Base-by-base conservation (phyloP, 2,888 invertebrate species). In the Opisthograptis luteolata region DNA sequence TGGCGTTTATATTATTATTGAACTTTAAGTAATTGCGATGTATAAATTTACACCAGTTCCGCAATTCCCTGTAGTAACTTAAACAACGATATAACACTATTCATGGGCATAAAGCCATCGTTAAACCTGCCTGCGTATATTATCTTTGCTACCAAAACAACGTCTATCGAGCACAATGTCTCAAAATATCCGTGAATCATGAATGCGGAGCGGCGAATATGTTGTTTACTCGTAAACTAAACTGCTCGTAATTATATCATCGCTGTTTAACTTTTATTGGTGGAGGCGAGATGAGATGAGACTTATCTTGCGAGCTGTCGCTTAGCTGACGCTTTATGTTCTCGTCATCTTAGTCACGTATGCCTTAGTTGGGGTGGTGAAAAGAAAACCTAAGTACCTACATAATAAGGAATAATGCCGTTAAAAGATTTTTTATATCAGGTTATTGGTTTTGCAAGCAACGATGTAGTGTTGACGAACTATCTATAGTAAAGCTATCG, bases 151-250 rank as follows among this genome's bases (percentile, higher is more conserved):
- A 44, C 35, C 47, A 50, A 48, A 54, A 42, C 54, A 44, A 43
- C 36, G 49, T 47, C 48, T 43, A 55, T 54, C 44, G 51, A 53
- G 48, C 53, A 58, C 58, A 54, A 55, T 57, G 53, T 55, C 62
- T 55, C 56, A 51, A 56, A 58, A 66, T 61, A 63, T 60, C 56
- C 58, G 54, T 68, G 66, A 71, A 56, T 70, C 64, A 68, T 64
- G 60, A 56, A 68, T 65, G 62, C 65, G 64, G 66, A 68, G 63
- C 53, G 48, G 45, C 45, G 55, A 55, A 66, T 65, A 58, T 60
- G 56, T 61, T 65, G 66, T 66, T 68, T 60, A 56, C 56, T 56
- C 55, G 62, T 63, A 61, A 60, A 62, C 62, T 64, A 62, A 60
- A 64, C 66, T 60, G 51, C 48, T 59, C 60, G 57, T 63, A 63